Base-by-base conservation (phyloP, 2,888 invertebrate genomes). In the Platypus cylindrus region DNA sequence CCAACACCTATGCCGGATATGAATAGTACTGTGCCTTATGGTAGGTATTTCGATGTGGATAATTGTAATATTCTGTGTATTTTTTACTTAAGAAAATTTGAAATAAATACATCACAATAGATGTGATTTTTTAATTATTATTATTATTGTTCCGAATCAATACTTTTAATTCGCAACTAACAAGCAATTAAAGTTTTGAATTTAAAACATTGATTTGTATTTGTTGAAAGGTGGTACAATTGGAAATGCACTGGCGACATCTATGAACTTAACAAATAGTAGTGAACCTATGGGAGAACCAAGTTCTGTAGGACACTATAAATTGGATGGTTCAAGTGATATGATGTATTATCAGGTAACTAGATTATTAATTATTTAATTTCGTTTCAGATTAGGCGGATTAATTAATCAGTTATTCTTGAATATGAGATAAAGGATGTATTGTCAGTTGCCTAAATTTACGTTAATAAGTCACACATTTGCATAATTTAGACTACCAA, bases 281-380 rank as follows among this genome's bases (percentile, higher is more conserved):
- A 77, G 73, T 48, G 78, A 80, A 53, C 75, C 78, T 14, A 71
- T 77, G 60, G 63, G 65, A 12, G 69, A 70, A 47, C 65, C 69
- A n/a, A 63, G 60, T 34, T 62, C 65, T 29, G 65, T 68, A 40
- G 59, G 67, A 17, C 62, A 67, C 44, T 80, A 78, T 55, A 80
- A 80, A 61, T 68, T 83, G 66, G 65, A 86, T 67, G 54, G 73
- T 55, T 58, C 75, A 50, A 70, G 77, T 48, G 79, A 87, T 45
- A 75, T 78, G 59, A 69, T 86, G 63, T 89, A 85, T 62, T 87
- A 85, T 58, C 83, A 79, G 70, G 83, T 82, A 66, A 54, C 53
- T 34, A 36, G 24, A n/a, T n/a, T n/a, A n/a, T n/a, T n/a, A n/a
- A n/a, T n/a, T n/a, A n/a, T n/a, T n/a, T n/a, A n/a, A n/a, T n/a